These are phyloP conservation scores for Micrastur ruficollis DNA, from an alignment of 2,797 vertebrate genomes.

Conservation along the genomic window DNA sequence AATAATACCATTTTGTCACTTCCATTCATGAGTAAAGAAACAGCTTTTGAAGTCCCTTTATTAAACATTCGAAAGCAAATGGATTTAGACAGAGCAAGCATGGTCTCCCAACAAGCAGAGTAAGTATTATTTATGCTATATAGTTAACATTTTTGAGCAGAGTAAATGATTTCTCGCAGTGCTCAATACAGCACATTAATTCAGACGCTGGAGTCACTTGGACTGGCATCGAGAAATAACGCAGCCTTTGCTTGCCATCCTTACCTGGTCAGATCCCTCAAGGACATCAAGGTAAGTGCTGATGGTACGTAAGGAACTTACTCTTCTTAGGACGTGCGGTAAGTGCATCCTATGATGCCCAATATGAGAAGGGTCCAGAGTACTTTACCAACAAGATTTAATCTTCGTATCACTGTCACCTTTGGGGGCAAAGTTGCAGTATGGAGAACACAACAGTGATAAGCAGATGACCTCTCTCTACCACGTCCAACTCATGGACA, in stretches of 20 bases:
- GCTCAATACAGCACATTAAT: fast-evolving
- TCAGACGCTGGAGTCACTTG: neutral
- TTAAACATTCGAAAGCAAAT: neutral
- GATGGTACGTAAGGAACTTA: neutral
- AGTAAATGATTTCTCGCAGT: neutral
- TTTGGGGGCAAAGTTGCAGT: neutral
- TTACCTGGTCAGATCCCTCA: neutral
- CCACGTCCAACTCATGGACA: fast-evolving
- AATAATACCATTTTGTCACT: neutral
- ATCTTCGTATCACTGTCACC: fast-evolving
- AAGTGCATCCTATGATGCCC: fast-evolving
- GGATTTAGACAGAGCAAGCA: neutral
- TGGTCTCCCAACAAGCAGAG: neutral
- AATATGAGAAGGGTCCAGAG: fast-evolving
- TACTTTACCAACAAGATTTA: neutral
- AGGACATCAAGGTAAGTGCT: neutral
- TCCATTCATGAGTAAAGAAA: neutral
- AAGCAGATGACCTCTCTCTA: neutral
- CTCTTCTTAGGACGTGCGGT: neutral
- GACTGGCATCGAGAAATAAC: fast-evolving
- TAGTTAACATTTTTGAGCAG: neutral
- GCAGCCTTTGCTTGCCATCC: neutral
- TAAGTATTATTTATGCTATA: neutral
- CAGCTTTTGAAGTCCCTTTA: neutral
- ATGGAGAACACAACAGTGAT: neutral